Evolutionary conservation across 2,113 vertebrate genomes (phyloP).

Genomic region (Turdus rufiventris): DNA sequence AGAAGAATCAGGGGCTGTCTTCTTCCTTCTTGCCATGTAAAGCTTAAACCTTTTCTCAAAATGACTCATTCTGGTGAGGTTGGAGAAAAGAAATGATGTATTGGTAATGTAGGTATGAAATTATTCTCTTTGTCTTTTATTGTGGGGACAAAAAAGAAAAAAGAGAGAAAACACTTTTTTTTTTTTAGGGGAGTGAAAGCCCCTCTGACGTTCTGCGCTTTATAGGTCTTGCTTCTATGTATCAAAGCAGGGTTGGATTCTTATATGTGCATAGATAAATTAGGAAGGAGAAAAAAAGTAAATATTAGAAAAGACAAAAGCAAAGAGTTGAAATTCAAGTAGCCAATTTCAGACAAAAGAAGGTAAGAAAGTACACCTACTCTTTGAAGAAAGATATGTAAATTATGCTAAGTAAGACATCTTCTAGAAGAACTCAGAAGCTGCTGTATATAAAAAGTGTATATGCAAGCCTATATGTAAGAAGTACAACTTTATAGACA

Average conservation of each 20-base stretch:
- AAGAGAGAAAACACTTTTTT: neutral
- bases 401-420: neutral
- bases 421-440: neutral
- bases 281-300: neutral
- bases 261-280: neutral
- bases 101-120: neutral
- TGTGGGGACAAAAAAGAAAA: neutral
- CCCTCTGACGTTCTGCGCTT: neutral
- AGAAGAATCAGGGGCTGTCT: neutral
- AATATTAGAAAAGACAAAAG: neutral
- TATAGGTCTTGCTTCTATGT: neutral
- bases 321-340: neutral
- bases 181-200: neutral
- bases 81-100: neutral
- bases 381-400: neutral
- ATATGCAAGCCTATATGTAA: neutral
- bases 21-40: neutral
- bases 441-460: neutral
- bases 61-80: neutral
- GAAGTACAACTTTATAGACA: neutral
- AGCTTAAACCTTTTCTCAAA: neutral
- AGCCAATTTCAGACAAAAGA: neutral
- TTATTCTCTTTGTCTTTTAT: neutral
- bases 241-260: neutral
- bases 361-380: neutral